Conservation (phyloP, 2,797 vertebrate genomes). For the Eulemur albifrons region DNA sequence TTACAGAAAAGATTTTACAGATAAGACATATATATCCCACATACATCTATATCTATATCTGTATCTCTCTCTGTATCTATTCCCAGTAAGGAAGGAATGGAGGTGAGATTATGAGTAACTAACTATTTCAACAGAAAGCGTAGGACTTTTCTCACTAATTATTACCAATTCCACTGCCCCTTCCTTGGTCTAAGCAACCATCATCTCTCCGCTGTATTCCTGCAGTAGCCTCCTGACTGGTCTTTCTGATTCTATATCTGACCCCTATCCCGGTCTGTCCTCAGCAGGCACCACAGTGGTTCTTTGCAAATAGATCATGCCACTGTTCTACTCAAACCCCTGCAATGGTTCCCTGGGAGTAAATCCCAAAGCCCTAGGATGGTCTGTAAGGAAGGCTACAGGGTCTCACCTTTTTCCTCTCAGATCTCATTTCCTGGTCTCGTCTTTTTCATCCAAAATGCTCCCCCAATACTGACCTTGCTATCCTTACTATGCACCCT, state of each 20-base stretch:
- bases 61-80: neutral
- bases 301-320: neutral
- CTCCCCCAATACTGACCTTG: too few relatives aligned
- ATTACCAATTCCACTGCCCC: neutral
- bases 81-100: neutral
- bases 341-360: rapidly evolving
- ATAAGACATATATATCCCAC: neutral
- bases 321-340: neutral
- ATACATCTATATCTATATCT: neutral
- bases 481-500: neutral
- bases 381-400: neutral
- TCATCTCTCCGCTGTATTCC: neutral
- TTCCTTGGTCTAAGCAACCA: neutral
- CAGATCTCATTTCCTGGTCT: neutral
- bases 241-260: neutral
- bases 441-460: neutral
- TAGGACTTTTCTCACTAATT: neutral
- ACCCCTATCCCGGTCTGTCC: neutral
- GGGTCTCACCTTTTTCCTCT: neutral
- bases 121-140: neutral
- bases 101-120: neutral
- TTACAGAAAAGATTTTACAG: neutral
- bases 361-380: neutral
- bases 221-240: neutral
- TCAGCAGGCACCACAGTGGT: neutral